These are phyloP conservation scores for Elymnias hypermnestra DNA, from an alignment of 1,140 invertebrate species.

Conservation along the genomic window DNA sequence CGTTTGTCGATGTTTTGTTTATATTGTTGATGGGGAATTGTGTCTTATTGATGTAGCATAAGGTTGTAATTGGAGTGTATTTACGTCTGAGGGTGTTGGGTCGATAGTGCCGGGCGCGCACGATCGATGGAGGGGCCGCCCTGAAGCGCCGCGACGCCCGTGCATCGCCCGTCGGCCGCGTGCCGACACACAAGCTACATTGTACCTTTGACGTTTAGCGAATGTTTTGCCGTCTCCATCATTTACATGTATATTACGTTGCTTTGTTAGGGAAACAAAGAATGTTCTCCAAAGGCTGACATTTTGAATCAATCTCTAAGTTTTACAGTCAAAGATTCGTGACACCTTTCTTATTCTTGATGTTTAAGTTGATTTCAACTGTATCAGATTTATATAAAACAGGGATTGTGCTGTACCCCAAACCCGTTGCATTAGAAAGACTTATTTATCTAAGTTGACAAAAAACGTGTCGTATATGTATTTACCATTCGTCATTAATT, in stretches of 20 bases:
- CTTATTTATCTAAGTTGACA: too few relatives aligned
- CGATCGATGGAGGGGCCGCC: constrained; percentile 56
- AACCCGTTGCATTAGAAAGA: too few relatives aligned
- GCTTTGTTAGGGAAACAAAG: constrained; percentile 8
- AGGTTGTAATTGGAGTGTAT: constrained; percentile 47
- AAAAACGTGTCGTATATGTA: too few relatives aligned
- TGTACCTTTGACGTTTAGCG: constrained; percentile 15
- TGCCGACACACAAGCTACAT: constrained; percentile 32
- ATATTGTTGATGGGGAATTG: constrained; percentile 21
- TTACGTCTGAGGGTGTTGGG: constrained; percentile 37
- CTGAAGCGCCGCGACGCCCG: constrained; percentile 25
- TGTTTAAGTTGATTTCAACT: too few relatives aligned
- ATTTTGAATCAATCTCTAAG: background rate
- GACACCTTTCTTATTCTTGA: too few relatives aligned
- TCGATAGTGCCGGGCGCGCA: constrained; percentile 58
- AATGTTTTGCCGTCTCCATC: constrained; percentile 1
- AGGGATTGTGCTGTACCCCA: too few relatives aligned
- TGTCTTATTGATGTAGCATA: constrained; percentile 33
- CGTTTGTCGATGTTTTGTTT: constrained; percentile 32
- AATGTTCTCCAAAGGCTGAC: background rate
- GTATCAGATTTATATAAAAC: too few relatives aligned
- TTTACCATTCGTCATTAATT: too few relatives aligned
- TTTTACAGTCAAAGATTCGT: too few relatives aligned
- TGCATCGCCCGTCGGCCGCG: constrained; percentile 44
- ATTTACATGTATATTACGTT: constrained; percentile 7